A percentile compares a stretch with the other conserved stretches of the same genome.
Conservation (phyloP, 2,113 vertebrate genomes). For the Ploceus nigricollis region DNA sequence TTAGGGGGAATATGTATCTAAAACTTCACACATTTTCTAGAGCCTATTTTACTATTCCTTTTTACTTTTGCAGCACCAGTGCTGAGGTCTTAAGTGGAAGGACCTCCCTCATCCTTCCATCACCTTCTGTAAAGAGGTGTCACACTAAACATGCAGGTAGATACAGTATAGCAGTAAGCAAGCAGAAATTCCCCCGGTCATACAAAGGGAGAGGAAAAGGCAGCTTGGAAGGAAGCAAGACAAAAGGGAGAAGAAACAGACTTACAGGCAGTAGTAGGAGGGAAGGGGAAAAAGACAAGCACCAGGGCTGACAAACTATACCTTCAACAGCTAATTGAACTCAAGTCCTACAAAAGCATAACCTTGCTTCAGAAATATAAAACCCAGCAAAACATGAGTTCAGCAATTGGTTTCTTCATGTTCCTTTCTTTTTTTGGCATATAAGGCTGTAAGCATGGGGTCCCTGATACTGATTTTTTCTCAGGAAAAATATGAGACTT, state of each 20-base stretch:
- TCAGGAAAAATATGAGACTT: neutral
- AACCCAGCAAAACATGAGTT: neutral
- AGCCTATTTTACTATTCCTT: neutral
- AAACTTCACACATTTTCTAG: constrained; percentile 33
- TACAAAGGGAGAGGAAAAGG: neutral
- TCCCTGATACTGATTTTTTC: neutral
- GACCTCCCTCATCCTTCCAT: neutral
- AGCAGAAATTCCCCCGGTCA: neutral
- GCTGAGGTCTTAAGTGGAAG: neutral
- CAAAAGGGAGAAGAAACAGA: neutral
- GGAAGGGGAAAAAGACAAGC: neutral
- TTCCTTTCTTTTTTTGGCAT: neutral
- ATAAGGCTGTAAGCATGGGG: neutral
- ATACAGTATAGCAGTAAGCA: neutral
- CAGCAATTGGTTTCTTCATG: neutral
- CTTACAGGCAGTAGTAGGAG: neutral
- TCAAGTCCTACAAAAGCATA: neutral
- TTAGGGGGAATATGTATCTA: constrained; percentile 20
- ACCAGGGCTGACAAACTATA: neutral
- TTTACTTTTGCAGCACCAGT: neutral
- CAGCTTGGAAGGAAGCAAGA: neutral
- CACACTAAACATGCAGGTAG: neutral
- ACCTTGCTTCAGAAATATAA: neutral
- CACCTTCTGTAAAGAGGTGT: neutral
- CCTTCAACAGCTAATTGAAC: neutral